Evolutionary conservation across 1,140 invertebrate genomes (phyloP).

Genomic region (Micrasema minimum): DNA sequence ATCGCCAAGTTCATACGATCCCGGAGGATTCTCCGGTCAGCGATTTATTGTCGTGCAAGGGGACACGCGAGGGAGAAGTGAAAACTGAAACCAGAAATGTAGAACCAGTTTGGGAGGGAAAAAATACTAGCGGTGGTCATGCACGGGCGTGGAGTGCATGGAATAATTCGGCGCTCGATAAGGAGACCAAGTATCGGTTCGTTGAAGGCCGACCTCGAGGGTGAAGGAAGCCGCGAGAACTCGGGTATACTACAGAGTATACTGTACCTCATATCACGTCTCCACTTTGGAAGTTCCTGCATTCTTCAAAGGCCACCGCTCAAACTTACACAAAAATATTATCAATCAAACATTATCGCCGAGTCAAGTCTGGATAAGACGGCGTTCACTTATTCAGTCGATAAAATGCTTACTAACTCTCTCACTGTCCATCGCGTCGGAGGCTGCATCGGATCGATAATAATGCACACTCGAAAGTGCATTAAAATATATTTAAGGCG

Average conservation of each 20-base stretch:
- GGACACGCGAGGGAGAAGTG: constrained; percentile 40
- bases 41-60: constrained; percentile 39
- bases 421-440: too few species aligned
- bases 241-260: neutral
- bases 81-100: constrained; percentile 47
- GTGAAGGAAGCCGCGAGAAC: constrained; percentile 15
- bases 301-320: constrained; percentile 7
- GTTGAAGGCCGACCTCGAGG: constrained; percentile 25
- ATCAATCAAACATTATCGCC: constrained; percentile 1
- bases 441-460: too few species aligned
- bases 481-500: too few species aligned
- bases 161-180: constrained; percentile 33
- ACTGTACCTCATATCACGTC: neutral
- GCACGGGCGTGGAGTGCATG: constrained; percentile 29
- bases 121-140: constrained; percentile 43
- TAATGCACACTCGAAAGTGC: too few species aligned
- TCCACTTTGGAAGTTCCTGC: neutral
- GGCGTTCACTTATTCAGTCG: too few species aligned
- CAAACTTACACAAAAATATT: constrained; percentile 13
- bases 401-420: too few species aligned
- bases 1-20: constrained; percentile 15
- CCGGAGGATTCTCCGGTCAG: constrained; percentile 26
- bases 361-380: neutral
- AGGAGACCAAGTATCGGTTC: constrained; percentile 25
- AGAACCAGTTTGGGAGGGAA: constrained; percentile 39